phyloP scores from a whole-genome alignment of 2,888 invertebrate species.

The Proisotoma minuta region DNA sequence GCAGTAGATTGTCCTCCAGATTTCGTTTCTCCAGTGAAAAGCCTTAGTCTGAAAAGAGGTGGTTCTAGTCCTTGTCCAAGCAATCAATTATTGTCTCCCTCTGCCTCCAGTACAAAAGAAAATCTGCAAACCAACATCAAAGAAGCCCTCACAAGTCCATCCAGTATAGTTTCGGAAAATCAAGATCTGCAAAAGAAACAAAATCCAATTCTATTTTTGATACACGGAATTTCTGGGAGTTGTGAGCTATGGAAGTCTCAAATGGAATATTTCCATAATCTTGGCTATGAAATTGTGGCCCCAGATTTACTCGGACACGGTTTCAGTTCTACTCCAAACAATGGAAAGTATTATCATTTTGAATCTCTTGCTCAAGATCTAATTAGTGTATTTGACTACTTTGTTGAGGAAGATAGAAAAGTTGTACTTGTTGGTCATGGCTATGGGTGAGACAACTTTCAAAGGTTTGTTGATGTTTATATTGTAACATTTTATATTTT shows the following conservation, averaged over 20 bases:
- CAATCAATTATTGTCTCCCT: no score
- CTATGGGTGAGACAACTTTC: slow-evolving; percentile 58
- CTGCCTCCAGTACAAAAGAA: background rate
- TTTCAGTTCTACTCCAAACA: slow-evolving; percentile 59
- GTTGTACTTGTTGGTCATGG: slow-evolving; percentile 62
- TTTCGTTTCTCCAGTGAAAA: background rate
- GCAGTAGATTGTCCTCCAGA: slow-evolving; percentile 1
- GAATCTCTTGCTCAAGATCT: slow-evolving; percentile 59
- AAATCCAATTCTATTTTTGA: slow-evolving; percentile 58
- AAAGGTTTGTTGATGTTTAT: background rate
- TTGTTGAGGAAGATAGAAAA: slow-evolving; percentile 55
- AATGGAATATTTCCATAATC: slow-evolving; percentile 57
- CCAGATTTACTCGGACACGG: slow-evolving; percentile 67
- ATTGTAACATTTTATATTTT: background rate
- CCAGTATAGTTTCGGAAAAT: no score
- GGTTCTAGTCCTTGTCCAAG: slow-evolving; percentile 2
- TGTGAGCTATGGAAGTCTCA: slow-evolving; percentile 62
- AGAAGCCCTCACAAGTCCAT: no score
- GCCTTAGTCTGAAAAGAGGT: background rate
- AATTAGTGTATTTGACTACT: slow-evolving; percentile 60
- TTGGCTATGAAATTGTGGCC: slow-evolving; percentile 62
- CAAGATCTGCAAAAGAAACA: background rate
- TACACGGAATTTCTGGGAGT: slow-evolving; percentile 65
- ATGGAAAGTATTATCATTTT: slow-evolving; percentile 55
- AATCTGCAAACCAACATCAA: no score